Evolutionary conservation across 2,113 vertebrate species (phyloP).

Genomic region (Dasypus novemcinctus): DNA sequence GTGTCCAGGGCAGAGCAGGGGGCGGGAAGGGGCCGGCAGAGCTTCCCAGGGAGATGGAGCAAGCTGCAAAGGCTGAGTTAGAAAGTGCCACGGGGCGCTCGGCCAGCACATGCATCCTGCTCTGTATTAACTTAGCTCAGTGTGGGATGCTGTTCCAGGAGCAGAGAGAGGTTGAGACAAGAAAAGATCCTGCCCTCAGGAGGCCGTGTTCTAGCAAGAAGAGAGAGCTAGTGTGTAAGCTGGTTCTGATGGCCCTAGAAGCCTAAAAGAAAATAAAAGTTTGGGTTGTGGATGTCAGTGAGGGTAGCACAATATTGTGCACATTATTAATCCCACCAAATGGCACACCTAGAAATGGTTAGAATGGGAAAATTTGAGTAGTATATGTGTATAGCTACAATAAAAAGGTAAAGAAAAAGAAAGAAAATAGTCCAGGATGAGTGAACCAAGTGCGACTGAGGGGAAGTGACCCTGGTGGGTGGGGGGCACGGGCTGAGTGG

Average conservation of each 20-base stretch:
- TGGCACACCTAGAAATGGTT: too few relatives aligned
- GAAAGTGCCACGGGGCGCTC: fast-evolving
- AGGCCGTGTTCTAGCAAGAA: not conserved
- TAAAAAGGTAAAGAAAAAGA: too few relatives aligned
- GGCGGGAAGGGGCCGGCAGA: not conserved
- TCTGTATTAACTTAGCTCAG: not conserved
- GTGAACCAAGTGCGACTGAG: not conserved
- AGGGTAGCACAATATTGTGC: too few relatives aligned
- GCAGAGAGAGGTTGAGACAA: not conserved
- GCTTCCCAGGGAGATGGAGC: not conserved
- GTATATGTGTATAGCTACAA: too few relatives aligned
- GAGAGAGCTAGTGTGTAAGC: not conserved
- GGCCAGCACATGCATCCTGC: fast-evolving
- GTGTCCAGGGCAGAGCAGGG: fast-evolving
- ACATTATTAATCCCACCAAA: too few relatives aligned
- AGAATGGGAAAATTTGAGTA: too few relatives aligned
- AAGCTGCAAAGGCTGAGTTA: not conserved
- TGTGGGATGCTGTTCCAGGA: not conserved
- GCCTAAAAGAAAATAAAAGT: not conserved
- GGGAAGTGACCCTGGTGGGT: fast-evolving
- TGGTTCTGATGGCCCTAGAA: not conserved
- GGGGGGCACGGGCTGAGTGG: not conserved
- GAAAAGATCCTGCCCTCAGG: not conserved
- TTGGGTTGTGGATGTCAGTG: too few relatives aligned
- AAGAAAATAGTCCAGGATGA: not conserved